A percentile compares a stretch with the other conserved stretches of the same genome.
Conservation (phyloP, 1,140 invertebrate genomes). For the Platyura marginata region DNA sequence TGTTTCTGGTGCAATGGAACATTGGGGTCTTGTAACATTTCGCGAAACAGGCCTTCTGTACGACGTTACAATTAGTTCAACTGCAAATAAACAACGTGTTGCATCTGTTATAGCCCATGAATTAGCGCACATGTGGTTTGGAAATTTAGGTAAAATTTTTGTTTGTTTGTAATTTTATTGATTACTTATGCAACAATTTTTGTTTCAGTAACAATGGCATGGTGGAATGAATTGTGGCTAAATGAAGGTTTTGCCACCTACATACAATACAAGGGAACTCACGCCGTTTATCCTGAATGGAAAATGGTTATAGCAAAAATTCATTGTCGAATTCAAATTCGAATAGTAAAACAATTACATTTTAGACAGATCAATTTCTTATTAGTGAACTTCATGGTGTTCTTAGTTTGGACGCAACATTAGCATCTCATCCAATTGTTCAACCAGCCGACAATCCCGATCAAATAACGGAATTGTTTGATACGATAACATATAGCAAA, state of each 20-base stretch:
- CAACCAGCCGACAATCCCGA: slow-evolving; percentile 65
- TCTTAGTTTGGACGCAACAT: slow-evolving; percentile 54
- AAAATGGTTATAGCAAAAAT: too few relatives aligned
- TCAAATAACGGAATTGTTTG: slow-evolving; percentile 85
- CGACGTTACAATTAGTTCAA: slow-evolving; percentile 44
- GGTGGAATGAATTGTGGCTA: slow-evolving; percentile 85
- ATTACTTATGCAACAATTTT: too few relatives aligned
- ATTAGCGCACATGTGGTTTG: slow-evolving; percentile 85
- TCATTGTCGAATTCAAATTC: too few relatives aligned
- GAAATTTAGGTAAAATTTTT: slow-evolving; percentile 61
- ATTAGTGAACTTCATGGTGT: slow-evolving; percentile 51
- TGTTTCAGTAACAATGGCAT: slow-evolving; percentile 63
- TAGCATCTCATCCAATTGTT: slow-evolving; percentile 76
- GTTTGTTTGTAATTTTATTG: too few relatives aligned
- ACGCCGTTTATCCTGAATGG: slow-evolving; percentile 58
- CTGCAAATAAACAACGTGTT: slow-evolving; percentile 55
- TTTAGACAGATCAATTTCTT: slow-evolving; percentile 62
- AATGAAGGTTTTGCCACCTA: slow-evolving; percentile 85
- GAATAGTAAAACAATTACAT: too few relatives aligned
- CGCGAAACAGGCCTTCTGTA: slow-evolving; percentile 69
- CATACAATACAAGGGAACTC: slow-evolving; percentile 61
- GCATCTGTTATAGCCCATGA: slow-evolving; percentile 75
- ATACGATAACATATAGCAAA: slow-evolving; percentile 85
- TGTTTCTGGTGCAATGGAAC: slow-evolving; percentile 88
- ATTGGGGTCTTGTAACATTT: slow-evolving; percentile 77